Base-by-base conservation (phyloP, 2,113 vertebrate species). In the Propithecus coquereli region DNA sequence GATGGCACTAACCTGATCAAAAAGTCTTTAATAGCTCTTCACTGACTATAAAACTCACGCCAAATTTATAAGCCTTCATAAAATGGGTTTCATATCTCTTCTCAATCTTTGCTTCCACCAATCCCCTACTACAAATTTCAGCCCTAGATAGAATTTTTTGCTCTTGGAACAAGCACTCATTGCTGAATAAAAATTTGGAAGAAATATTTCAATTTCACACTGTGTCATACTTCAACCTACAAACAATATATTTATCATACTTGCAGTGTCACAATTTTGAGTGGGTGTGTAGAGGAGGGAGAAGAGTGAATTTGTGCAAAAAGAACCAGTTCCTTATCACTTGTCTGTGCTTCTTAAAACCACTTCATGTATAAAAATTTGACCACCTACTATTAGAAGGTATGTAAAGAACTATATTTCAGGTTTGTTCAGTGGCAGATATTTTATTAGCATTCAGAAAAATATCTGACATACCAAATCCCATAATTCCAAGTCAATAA, bases 111-210 rank as follows among this genome's bases (percentile, higher is more conserved):
- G 59, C 43, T 86, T 81, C 43, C 22, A 87, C 13, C 65, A 88
- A 88, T 43, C 37, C 27, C 11, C 54, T 27, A 79, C n/a, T 18
- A 84, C n/a, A 84, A 84, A 63, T 89, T 93, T 77, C 30, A 68
- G 40, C 43, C 43, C 52, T 66, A 52, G 17, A 93, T 32, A 89
- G 20, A 63, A 93, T 40, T 50, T 66, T 52, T 89, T 84, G 50
- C 50, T 14, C 16, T 89, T 89, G 52, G 22, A 84, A 63, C 30
- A 84, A 89, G 88, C 23, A 61, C 18, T 68, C n/a, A 79, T 27
- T 84, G 43, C 34, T 83, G 52, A 93, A 89, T 88, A 95, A 93
- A 89, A 83, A 84, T 68, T 71, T 52, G 52, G 43, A 82, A 68
- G 68, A 89, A 84, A 83, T 70, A 89, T n/a, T 89, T 81, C 45